phyloP scores from a whole-genome alignment of 2,113 vertebrate species.

The Puffinus mauretanicus region DNA sequence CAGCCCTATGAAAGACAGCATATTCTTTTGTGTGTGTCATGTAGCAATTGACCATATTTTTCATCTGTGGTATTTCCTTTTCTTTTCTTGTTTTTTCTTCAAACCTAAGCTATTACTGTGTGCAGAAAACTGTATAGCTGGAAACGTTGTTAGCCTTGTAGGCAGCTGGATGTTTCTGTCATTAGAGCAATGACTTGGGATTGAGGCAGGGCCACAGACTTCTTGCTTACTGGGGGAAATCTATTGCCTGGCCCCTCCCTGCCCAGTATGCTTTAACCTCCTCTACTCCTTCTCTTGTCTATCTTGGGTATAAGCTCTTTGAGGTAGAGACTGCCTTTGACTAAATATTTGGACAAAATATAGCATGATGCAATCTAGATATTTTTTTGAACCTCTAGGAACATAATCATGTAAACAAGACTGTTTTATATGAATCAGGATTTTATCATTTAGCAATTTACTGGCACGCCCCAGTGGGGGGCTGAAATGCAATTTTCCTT shows the following conservation, averaged over 20 bases:
- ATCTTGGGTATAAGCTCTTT: background rate
- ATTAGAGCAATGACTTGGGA: background rate
- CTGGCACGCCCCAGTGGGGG: background rate
- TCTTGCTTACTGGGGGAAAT: background rate
- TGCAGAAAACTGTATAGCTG: background rate
- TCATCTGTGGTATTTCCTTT: background rate
- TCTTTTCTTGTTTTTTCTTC: accelerated
- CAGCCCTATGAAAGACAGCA: background rate
- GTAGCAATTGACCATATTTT: background rate
- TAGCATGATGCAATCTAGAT: background rate
- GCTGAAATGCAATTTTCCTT: constrained; percentile 11
- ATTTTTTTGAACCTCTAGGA: background rate
- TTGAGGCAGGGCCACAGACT: background rate
- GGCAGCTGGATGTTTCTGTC: background rate
- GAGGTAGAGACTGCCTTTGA: background rate
- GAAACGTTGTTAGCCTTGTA: background rate
- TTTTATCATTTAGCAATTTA: constrained; percentile 6
- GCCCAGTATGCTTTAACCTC: background rate
- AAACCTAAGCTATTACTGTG: background rate
- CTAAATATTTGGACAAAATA: background rate
- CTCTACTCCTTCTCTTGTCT: background rate
- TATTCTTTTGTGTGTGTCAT: background rate
- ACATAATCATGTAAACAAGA: background rate
- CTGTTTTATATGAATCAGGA: background rate
- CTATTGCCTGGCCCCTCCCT: background rate